Percentiles rank a stretch among this genome's conserved stretches.
These are phyloP conservation scores for Lepus timidus DNA, from an alignment of 2,113 vertebrate species.

Conservation along the genomic window DNA sequence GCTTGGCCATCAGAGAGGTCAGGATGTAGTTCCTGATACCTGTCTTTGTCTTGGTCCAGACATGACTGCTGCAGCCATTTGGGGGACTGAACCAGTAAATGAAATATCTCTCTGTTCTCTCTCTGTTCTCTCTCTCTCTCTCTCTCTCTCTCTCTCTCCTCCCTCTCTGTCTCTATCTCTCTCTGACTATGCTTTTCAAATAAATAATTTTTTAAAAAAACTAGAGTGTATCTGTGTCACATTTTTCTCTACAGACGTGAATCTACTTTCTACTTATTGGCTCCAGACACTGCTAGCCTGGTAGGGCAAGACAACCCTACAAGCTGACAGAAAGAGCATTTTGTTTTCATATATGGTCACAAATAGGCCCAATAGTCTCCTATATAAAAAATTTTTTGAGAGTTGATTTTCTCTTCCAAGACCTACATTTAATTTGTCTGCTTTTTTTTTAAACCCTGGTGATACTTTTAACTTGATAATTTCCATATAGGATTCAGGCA, in stretches of 20 bases:
- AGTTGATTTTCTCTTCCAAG: conserved; percentile 12
- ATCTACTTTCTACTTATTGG: neutral
- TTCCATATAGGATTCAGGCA: neutral
- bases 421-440: neutral
- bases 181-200: no score
- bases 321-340: neutral
- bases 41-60: no score
- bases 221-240: no score
- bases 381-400: neutral
- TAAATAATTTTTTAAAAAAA: no score
- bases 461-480: neutral
- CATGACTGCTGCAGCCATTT: no score
- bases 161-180: no score
- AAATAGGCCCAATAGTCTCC: neutral
- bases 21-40: no score
- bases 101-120: no score
- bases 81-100: no score
- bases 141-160: no score
- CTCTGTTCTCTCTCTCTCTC: no score
- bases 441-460: neutral
- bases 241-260: neutral
- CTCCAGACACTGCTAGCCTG: accelerated
- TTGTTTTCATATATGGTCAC: neutral
- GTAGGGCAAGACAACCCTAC: neutral
- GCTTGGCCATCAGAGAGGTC: no score